Evolutionary conservation across 1,140 invertebrate species (phyloP).

Genomic region (Dolichoris vasculosae): DNA sequence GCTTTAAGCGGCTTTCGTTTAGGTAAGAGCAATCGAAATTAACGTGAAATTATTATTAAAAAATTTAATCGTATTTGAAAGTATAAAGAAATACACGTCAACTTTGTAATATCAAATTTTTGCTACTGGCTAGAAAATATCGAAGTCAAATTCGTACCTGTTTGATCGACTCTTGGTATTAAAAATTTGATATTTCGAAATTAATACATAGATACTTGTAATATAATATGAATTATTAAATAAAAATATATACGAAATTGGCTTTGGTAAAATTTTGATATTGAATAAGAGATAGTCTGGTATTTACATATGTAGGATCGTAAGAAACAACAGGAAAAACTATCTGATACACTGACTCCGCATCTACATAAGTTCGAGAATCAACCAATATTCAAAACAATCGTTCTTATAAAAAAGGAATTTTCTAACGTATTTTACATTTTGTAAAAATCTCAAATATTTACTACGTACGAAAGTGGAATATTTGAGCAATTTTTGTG

Average conservation of each 20-base stretch:
- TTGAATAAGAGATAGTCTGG: conserved; percentile 40
- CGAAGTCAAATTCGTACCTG: conserved; percentile 47
- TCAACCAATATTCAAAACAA: conserved; percentile 30
- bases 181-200: conserved; percentile 24
- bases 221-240: conserved; percentile 19
- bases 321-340: conserved; percentile 45
- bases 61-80: conserved; percentile 33
- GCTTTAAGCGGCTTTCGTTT: conserved; percentile 18
- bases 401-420: conserved; percentile 9
- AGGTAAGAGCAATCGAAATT: conserved; percentile 25
- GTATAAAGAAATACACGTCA: conserved; percentile 49
- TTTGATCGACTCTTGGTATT: conserved; percentile 18
- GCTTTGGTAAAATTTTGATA: conserved; percentile 46
- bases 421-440: conserved; percentile 46
- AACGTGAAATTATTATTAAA: conserved; percentile 18
- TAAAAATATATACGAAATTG: conserved; percentile 38
- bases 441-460: conserved; percentile 10
- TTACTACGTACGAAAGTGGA: background rate
- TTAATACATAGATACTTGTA: background rate
- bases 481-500: conserved; percentile 9
- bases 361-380: conserved; percentile 46
- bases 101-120: conserved; percentile 42
- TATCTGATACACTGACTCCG: conserved; percentile 42
- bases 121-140: conserved; percentile 32
- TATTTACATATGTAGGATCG: conserved; percentile 42